Percentiles rank a stretch among this genome's conserved stretches.
Evolutionary conservation across 2,888 invertebrate species (phyloP).

Genomic region (Azorinus chamasolen): DNA sequence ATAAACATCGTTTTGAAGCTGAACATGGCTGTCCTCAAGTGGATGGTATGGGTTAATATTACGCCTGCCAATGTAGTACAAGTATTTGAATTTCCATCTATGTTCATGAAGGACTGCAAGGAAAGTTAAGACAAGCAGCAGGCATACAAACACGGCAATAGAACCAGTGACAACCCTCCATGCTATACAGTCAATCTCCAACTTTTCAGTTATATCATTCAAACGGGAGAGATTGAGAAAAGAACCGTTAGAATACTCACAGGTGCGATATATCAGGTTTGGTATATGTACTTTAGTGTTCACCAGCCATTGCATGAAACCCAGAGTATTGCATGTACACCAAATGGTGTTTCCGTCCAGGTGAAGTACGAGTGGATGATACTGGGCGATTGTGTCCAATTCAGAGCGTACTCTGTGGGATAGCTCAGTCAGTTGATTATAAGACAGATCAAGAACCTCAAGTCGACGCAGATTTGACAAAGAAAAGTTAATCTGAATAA

Average conservation of each 20-base stretch:
- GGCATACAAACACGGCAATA: slow-evolving; percentile 9
- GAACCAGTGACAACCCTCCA: slow-evolving; percentile 34
- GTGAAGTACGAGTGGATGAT: not conserved
- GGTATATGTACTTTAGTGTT: slow-evolving; percentile 17
- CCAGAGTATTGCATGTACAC: slow-evolving; percentile 19
- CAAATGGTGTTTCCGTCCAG: slow-evolving; percentile 17
- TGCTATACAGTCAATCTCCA: slow-evolving; percentile 21
- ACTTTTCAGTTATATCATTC: not conserved
- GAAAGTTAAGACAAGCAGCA: slow-evolving; percentile 19
- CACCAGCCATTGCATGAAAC: slow-evolving; percentile 29
- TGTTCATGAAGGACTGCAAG: slow-evolving; percentile 26
- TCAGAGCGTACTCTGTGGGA: slow-evolving; percentile 5
- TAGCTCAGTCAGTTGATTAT: slow-evolving; percentile 27
- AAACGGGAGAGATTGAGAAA: slow-evolving; percentile 6
- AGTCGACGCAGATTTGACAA: slow-evolving; percentile 6
- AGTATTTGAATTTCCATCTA: slow-evolving; percentile 41
- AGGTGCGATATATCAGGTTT: not conserved
- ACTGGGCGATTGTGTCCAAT: slow-evolving; percentile 21
- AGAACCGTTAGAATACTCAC: slow-evolving; percentile 9
- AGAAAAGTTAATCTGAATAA: slow-evolving; percentile 19
- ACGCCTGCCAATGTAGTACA: slow-evolving; percentile 33
- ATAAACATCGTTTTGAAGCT: slow-evolving; percentile 20
- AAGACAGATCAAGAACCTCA: slow-evolving; percentile 23
- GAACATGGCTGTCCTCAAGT: not conserved
- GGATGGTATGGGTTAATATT: slow-evolving; percentile 34